Base-by-base conservation (phyloP, 1,140 invertebrate genomes). In the Pseudomyrmex cubaensis region DNA sequence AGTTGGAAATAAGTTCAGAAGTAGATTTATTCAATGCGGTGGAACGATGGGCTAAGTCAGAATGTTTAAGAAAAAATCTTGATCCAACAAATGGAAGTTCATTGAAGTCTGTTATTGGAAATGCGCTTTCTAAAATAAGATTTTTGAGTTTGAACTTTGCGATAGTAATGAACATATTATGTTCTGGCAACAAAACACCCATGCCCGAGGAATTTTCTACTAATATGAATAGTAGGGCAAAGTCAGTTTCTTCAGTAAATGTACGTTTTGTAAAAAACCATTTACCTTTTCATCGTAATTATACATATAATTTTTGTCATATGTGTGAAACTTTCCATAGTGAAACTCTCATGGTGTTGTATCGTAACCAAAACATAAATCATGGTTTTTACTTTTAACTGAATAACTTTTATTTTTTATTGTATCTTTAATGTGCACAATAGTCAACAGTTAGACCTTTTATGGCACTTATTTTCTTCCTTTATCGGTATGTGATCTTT, bases 101-200 rank as follows among this genome's bases (percentile, higher is more conserved):
- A 22, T 78, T 95, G n/a, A 89, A 90, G 69, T 91, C 91, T 44
- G 93, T 95, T 1, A 92, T 95, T 54, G 95, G 95, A 4, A 94
- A 95, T 87, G 96, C 96, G 0, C 92, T 97, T 2, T 95, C 95
- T 74, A 96, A 97, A 92, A 96, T 97, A 66, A 94, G 97, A 25
- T 98, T 98, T 92, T 94, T 98, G 0, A 97, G 97, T 0, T 93
- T 98, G 85, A 96, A 96, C 0, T 96, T 97, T 87, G 95, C 96
- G 1, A 96, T 98, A 63, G 94, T 98, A 0, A 97, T 98, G 96
- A 97, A 97, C 91, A 97, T 97, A 78, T 96, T 97, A 2, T 96
- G 96, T 7, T 95, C 95, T 5, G 94, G 90, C 56, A 95, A 95
- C 8, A 96, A 96, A 67, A 95, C 95, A 75, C 93, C 96, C 10